Conservation (phyloP, 2,113 vertebrate genomes). For the Semicossyphus pulcher region DNA sequence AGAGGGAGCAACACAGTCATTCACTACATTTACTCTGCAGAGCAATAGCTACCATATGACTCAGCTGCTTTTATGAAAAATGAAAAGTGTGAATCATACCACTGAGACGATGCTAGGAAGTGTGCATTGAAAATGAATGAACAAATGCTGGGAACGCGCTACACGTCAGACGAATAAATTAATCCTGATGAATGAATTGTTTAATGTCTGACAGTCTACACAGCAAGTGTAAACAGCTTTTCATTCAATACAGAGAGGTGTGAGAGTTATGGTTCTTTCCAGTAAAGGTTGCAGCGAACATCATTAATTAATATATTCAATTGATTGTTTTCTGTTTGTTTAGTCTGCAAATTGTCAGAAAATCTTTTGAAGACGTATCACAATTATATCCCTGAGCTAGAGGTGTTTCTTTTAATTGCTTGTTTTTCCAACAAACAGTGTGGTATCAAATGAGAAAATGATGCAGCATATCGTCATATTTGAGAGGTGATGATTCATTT, state of each 20-base stretch:
- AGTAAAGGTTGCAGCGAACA: not conserved
- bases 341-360: not conserved
- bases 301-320: not conserved
- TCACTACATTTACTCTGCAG: slow-evolving; percentile 18
- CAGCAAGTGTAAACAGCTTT: not conserved
- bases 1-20: not conserved
- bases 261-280: not conserved
- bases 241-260: not conserved
- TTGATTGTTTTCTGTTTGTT: not conserved
- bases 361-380: not conserved
- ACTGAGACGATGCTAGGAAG: slow-evolving; percentile 13
- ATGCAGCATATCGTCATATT: not conserved
- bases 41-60: slow-evolving; percentile 25
- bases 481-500: not conserved
- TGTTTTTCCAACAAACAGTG: not conserved
- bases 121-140: slow-evolving; percentile 31
- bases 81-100: slow-evolving; percentile 44
- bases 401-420: not conserved
- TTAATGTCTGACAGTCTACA: slow-evolving; percentile 26
- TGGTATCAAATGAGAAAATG: not conserved
- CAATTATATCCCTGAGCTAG: not conserved
- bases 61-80: slow-evolving; percentile 45
- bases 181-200: not conserved
- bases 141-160: slow-evolving; percentile 21
- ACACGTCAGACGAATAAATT: slow-evolving; percentile 28